phyloP scores from a whole-genome alignment of 2,888 invertebrate species.

The Drosophila recens region DNA sequence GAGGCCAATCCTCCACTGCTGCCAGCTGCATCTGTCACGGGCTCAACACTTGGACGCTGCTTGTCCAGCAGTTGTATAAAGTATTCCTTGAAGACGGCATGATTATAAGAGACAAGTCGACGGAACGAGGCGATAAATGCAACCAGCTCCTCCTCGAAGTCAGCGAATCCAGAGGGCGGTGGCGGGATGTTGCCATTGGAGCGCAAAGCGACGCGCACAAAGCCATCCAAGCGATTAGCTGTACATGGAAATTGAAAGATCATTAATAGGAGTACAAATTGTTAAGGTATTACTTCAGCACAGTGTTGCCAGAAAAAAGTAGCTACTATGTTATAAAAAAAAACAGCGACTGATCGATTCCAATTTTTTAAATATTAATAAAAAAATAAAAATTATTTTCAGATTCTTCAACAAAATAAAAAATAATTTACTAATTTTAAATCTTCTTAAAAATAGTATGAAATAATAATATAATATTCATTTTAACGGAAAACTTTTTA shows the following conservation, averaged over 20 bases:
- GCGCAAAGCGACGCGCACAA: conserved; percentile 80
- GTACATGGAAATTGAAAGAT: not conserved
- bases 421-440: too few species aligned
- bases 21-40: conserved; percentile 1
- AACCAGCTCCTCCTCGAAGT: conserved; percentile 83
- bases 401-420: too few species aligned
- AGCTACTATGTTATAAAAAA: too few species aligned
- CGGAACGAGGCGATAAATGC: conserved; percentile 82
- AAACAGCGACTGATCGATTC: too few species aligned
- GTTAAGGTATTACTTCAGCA: too few species aligned
- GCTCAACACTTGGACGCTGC: conserved; percentile 20
- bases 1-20: conserved; percentile 20
- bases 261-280: not conserved
- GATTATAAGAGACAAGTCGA: conserved; percentile 84
- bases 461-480: too few species aligned
- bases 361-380: too few species aligned
- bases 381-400: too few species aligned
- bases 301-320: too few species aligned
- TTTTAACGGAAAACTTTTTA: too few species aligned
- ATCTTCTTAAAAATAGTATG: too few species aligned
- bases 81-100: conserved; percentile 85
- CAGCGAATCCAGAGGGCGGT: conserved; percentile 83
- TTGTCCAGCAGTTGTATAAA: conserved; percentile 80
- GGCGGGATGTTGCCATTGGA: conserved; percentile 66
- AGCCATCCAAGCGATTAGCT: conserved; percentile 84